phyloP scores from a whole-genome alignment of 2,113 vertebrate genomes.

The Cheirogaleus medius region DNA sequence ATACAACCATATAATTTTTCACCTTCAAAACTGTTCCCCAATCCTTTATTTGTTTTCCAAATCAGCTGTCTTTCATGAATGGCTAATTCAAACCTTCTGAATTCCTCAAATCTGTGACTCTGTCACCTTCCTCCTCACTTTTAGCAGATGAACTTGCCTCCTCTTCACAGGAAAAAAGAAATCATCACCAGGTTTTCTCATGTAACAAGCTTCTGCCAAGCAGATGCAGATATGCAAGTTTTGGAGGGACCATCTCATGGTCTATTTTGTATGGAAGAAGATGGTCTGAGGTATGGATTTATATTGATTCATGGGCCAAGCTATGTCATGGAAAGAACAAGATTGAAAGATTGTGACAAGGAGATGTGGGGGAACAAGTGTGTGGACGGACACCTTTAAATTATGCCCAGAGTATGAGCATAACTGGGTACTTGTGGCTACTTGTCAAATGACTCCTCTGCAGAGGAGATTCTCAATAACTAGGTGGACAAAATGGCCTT shows the following conservation, averaged over 20 bases:
- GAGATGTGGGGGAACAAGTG: neutral
- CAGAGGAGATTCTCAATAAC: neutral
- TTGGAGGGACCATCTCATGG: neutral
- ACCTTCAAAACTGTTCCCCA: neutral
- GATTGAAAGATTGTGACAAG: neutral
- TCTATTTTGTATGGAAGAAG: neutral
- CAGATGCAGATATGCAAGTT: neutral
- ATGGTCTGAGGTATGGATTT: neutral
- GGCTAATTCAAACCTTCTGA: neutral
- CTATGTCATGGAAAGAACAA: neutral
- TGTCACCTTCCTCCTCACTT: neutral
- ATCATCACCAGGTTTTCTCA: neutral
- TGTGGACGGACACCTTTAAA: neutral
- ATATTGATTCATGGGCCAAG: neutral
- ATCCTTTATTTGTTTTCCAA: neutral
- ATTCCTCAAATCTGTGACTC: neutral
- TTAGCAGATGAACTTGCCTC: neutral
- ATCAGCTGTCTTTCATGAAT: neutral
- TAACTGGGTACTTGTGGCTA: neutral
- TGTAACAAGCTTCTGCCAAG: neutral
- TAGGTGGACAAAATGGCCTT: neutral
- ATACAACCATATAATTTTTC: neutral
- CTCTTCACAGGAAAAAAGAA: neutral
- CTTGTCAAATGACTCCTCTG: neutral
- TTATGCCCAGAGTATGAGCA: neutral